These are phyloP conservation scores for Aphidoletes aphidimyza DNA, from an alignment of 2,888 invertebrate genomes.

Conservation along the genomic window DNA sequence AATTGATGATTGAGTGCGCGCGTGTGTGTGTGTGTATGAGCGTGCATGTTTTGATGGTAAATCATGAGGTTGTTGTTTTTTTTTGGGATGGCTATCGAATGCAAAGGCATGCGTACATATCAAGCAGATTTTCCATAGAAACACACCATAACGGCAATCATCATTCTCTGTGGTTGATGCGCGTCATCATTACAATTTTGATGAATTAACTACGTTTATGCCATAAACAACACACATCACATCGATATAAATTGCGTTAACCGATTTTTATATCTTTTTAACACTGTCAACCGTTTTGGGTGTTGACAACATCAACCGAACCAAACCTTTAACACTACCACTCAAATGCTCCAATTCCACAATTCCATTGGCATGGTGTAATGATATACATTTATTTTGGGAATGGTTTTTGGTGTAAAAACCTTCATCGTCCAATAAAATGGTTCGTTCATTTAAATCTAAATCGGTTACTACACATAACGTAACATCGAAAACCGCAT, in stretches of 20 bases:
- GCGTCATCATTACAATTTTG: conserved; percentile 10
- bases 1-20: too few species aligned
- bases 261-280: not conserved
- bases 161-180: not conserved
- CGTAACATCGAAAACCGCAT: too few species aligned
- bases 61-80: not conserved
- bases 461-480: not conserved
- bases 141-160: not conserved
- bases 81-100: not conserved
- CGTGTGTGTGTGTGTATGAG: too few species aligned
- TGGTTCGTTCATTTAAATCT: not conserved
- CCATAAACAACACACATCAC: not conserved
- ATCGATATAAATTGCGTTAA: not conserved
- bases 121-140: not conserved
- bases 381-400: not conserved
- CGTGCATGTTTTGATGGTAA: conserved; percentile 16
- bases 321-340: too few species aligned
- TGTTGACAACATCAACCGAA: not conserved
- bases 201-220: conserved; percentile 38
- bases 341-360: too few species aligned
- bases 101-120: not conserved
- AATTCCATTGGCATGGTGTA: too few species aligned
- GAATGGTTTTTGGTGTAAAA: not conserved
- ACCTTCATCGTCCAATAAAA: conserved; percentile 22
- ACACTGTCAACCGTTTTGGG: not conserved